Conservation (phyloP, 53 echinoderm and acorn worm genomes). For the Paracentrotus lividus region DNA sequence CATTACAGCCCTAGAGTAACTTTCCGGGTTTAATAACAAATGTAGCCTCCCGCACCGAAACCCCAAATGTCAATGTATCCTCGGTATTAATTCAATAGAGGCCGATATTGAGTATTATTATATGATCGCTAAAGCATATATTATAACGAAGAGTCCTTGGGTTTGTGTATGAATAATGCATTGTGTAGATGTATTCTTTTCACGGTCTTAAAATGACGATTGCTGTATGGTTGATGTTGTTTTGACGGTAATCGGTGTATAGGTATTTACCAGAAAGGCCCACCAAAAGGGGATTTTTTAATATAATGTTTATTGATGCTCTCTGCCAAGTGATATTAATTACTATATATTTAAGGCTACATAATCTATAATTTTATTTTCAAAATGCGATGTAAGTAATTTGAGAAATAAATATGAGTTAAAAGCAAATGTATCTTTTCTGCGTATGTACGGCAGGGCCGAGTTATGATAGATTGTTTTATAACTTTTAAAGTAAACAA, state of each 20-base stretch:
- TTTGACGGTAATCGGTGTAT: background rate
- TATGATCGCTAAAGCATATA: background rate
- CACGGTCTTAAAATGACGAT: background rate
- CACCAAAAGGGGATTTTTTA: background rate
- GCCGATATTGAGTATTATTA: background rate
- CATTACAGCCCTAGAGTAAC: constrained; percentile 10
- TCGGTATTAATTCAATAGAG: constrained; percentile 32
- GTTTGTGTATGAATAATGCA: background rate
- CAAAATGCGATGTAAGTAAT: no score
- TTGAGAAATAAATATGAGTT: no score
- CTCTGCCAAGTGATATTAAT: no score
- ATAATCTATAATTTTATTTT: no score
- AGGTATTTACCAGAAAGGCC: background rate
- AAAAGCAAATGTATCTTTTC: no score
- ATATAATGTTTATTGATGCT: no score
- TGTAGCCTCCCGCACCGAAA: background rate
- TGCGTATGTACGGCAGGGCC: no score
- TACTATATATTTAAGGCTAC: no score
- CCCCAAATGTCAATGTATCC: constrained; percentile 2
- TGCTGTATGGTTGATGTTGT: background rate
- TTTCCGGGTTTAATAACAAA: background rate
- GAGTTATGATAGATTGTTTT: no score
- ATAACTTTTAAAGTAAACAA: no score
- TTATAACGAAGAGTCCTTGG: background rate
- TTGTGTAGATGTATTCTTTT: background rate